Conservation (phyloP, 2,113 vertebrate species). For the Tachysurus fulvidraco region DNA sequence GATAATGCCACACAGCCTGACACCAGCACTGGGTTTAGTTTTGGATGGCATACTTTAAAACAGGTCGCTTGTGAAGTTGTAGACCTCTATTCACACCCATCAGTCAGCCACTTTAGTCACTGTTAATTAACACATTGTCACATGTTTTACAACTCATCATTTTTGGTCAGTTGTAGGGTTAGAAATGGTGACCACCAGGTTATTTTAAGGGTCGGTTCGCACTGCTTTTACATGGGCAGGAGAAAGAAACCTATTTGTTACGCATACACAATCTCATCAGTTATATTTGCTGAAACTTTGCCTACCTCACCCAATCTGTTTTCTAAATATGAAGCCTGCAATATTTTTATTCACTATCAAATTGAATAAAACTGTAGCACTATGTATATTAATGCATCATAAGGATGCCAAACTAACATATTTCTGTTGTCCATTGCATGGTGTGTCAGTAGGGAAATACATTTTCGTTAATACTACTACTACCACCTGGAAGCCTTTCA, state of each 20-base stretch:
- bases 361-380: not conserved
- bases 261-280: not conserved
- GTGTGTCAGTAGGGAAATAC: not conserved
- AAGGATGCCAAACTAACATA: not conserved
- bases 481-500: not conserved
- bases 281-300: not conserved
- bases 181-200: too few relatives aligned
- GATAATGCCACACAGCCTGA: slow-evolving; percentile 21
- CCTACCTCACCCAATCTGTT: not conserved
- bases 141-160: not conserved
- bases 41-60: not conserved
- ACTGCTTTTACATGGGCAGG: too few relatives aligned
- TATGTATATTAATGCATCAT: not conserved
- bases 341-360: not conserved
- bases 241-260: too few relatives aligned
- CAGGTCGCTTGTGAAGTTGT: not conserved
- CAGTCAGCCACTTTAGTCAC: not conserved
- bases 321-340: not conserved
- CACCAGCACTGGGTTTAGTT: not conserved
- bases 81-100: not conserved
- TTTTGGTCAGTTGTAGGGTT: too few relatives aligned
- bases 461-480: not conserved
- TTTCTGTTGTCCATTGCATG: not conserved
- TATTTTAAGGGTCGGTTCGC: too few relatives aligned
- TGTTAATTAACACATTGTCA: not conserved